Evolutionary conservation across 2,113 vertebrate genomes (phyloP).

Genomic region (Herpetotheres cachinnans): DNA sequence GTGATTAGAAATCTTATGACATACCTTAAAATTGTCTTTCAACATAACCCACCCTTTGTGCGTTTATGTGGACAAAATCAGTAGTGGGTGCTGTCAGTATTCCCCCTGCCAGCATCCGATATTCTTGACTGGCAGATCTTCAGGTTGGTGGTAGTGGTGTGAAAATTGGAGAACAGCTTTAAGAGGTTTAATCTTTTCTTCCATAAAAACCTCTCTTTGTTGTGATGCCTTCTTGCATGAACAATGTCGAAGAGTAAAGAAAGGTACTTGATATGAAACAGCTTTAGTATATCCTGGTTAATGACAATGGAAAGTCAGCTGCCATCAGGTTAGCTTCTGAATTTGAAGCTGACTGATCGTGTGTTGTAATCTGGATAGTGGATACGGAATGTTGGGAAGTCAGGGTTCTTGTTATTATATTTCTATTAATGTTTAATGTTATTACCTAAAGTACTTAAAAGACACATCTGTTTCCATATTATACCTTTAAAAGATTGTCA

Average conservation of each 20-base stretch:
- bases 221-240: neutral
- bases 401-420: neutral
- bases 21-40: neutral
- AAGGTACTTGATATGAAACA: neutral
- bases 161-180: neutral
- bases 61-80: neutral
- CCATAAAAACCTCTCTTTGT: neutral
- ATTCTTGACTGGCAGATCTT: neutral
- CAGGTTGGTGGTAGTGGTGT: neutral
- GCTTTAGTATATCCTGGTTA: neutral
- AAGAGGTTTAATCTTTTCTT: neutral
- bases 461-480: neutral
- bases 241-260: neutral
- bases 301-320: neutral
- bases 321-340: neutral
- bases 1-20: neutral
- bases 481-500: neutral
- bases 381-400: neutral
- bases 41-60: neutral
- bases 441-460: neutral
- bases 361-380: neutral
- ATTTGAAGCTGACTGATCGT: neutral
- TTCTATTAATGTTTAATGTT: neutral
- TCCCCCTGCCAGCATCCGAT: neutral
- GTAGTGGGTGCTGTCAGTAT: neutral